A percentile compares a stretch with the other conserved stretches of the same genome.
Conservation (phyloP, 2,797 vertebrate genomes). For the Oreochromis grahami region DNA sequence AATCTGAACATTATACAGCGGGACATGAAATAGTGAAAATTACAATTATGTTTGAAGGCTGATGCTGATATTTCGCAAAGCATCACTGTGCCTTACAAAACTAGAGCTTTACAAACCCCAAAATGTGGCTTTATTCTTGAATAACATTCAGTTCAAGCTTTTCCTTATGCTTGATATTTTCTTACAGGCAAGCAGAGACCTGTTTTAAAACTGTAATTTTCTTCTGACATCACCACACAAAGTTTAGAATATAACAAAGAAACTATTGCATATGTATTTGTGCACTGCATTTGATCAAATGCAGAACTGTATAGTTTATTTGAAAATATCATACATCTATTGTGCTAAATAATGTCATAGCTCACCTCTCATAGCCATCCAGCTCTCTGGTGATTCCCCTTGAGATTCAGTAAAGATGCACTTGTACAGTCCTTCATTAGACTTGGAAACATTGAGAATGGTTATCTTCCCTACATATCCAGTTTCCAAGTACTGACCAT, state of each 20-base stretch:
- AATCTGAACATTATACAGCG: rapidly evolving
- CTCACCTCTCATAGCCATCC: not conserved
- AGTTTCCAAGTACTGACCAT: not conserved
- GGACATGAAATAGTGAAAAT: not conserved
- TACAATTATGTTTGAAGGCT: not conserved
- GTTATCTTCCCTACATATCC: not conserved
- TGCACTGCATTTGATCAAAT: not conserved
- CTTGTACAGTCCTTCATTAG: rapidly evolving
- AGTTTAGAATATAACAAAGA: not conserved
- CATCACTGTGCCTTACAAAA: not conserved
- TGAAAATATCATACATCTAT: not conserved
- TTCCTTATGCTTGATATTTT: not conserved
- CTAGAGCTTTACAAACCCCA: not conserved
- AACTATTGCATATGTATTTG: rapidly evolving
- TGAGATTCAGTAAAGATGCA: rapidly evolving
- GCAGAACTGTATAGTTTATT: not conserved
- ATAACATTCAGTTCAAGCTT: not conserved
- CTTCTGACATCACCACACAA: not conserved
- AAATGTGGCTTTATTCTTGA: not conserved
- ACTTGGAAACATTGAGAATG: not conserved
- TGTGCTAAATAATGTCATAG: not conserved
- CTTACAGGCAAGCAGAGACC: not conserved
- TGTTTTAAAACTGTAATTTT: not conserved
- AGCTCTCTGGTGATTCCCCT: not conserved
- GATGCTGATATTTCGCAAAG: rapidly evolving